phyloP scores from a whole-genome alignment of 2,888 invertebrate species.

The Oscheius myriophilus region DNA sequence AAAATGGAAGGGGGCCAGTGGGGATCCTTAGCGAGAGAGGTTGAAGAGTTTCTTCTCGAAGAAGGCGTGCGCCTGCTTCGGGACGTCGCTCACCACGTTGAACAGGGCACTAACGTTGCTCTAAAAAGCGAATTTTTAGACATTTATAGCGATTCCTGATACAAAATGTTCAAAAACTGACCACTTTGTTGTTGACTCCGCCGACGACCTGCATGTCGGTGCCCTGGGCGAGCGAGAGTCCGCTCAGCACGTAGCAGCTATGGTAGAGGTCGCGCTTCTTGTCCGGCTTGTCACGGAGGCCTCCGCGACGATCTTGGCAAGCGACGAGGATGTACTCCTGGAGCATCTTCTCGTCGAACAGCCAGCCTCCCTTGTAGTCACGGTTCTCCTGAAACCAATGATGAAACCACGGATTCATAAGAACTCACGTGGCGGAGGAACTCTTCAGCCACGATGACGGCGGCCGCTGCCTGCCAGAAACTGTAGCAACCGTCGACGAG shows the following conservation, averaged over 20 bases:
- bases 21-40: too few species aligned
- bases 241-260: slow-evolving; percentile 94
- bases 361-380: slow-evolving; percentile 1
- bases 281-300: slow-evolving; percentile 93
- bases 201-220: slow-evolving; percentile 48
- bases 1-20: too few species aligned
- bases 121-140: neutral
- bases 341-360: slow-evolving; percentile 75
- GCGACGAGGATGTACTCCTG: slow-evolving; percentile 94
- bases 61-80: slow-evolving; percentile 12
- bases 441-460: slow-evolving; percentile 74
- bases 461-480: slow-evolving; percentile 96
- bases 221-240: slow-evolving; percentile 87
- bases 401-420: too few species aligned
- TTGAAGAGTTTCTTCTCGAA: too few species aligned
- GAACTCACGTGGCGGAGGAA: slow-evolving; percentile 35
- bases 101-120: slow-evolving; percentile 13
- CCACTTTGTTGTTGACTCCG: slow-evolving; percentile 47
- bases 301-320: slow-evolving; percentile 83
- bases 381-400: neutral
- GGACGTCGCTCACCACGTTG: slow-evolving; percentile 13
- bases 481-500: slow-evolving; percentile 98
- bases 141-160: too few species aligned
- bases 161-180: slow-evolving; percentile 31
- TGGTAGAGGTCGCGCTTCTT: slow-evolving; percentile 93